Evolutionary conservation across 1,140 invertebrate species (phyloP).

Genomic region (Geopemphigus sp.): DNA sequence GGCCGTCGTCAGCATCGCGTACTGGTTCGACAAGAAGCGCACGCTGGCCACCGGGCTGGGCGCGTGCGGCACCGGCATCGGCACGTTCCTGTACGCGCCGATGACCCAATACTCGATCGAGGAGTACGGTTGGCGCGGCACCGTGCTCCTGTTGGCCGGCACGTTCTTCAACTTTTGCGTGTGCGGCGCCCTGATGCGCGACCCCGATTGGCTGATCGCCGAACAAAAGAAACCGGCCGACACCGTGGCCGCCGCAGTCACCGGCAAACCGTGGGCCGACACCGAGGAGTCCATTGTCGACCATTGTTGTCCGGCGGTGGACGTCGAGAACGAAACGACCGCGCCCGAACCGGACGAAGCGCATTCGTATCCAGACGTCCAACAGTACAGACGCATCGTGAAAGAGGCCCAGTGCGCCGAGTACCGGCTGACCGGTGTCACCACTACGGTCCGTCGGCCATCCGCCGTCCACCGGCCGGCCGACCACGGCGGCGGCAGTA

Average conservation of each 20-base stretch:
- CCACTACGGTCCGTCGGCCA: constrained; percentile 52
- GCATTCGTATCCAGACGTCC: not conserved
- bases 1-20: constrained; percentile 89
- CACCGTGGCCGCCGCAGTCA: not conserved
- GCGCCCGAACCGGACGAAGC: too few relatives aligned
- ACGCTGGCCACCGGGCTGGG: constrained; percentile 91
- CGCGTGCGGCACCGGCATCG: constrained; percentile 81
- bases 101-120: constrained; percentile 73
- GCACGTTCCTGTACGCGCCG: constrained; percentile 89
- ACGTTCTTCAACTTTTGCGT: constrained; percentile 83
- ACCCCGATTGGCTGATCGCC: constrained; percentile 71
- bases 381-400: constrained; percentile 54
- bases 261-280: constrained; percentile 10
- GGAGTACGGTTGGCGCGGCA: constrained; percentile 82
- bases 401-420: constrained; percentile 54
- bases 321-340: not conserved
- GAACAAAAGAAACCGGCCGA: constrained; percentile 62
- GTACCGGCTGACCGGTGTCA: constrained; percentile 55
- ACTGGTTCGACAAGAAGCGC: constrained; percentile 90
- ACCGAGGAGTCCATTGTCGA: constrained; percentile 47
- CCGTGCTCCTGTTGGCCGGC: constrained; percentile 76
- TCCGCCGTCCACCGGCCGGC: constrained; percentile 37
- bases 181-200: constrained; percentile 81
- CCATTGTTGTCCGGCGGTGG: not conserved
- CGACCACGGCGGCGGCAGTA: too few relatives aligned